These are phyloP conservation scores for Crematogaster levior DNA, from an alignment of 2,888 invertebrate species.

Conservation along the genomic window DNA sequence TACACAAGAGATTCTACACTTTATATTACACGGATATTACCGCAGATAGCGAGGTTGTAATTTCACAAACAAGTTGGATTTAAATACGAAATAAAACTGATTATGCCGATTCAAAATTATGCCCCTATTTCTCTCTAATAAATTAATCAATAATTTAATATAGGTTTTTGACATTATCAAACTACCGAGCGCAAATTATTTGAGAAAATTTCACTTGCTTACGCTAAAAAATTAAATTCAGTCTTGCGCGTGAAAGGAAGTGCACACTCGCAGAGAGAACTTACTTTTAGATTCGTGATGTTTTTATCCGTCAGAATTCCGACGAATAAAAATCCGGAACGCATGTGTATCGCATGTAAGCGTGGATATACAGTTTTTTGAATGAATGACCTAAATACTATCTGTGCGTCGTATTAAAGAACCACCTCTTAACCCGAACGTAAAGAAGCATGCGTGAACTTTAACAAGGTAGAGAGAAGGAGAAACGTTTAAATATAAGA, in stretches of 20 bases:
- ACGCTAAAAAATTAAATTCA: slow-evolving; percentile 64
- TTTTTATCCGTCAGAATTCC: not conserved
- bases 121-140: slow-evolving; percentile 55
- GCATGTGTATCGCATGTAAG: slow-evolving; percentile 22
- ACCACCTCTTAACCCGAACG: slow-evolving; percentile 11
- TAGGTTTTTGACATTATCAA: slow-evolving; percentile 12
- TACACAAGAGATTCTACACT: slow-evolving; percentile 74
- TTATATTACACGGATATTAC: slow-evolving; percentile 68
- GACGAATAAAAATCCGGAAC: slow-evolving; percentile 1
- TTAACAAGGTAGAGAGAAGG: slow-evolving; percentile 36
- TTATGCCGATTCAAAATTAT: slow-evolving; percentile 56
- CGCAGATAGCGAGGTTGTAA: slow-evolving; percentile 75
- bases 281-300: slow-evolving; percentile 4
- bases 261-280: slow-evolving; percentile 32
- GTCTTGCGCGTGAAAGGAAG: slow-evolving; percentile 63
- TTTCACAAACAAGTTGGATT: slow-evolving; percentile 69
- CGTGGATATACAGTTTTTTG: slow-evolving; percentile 58
- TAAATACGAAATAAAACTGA: slow-evolving; percentile 69
- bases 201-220: slow-evolving; percentile 7
- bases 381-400: slow-evolving; percentile 45
- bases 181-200: not conserved
- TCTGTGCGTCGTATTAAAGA: slow-evolving; percentile 59
- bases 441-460: slow-evolving; percentile 42
- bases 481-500: slow-evolving; percentile 53
- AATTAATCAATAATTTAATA: slow-evolving; percentile 46